A percentile compares a stretch with the other conserved stretches of the same genome.
These are phyloP conservation scores for Ophiothrix spiculata DNA, from an alignment of 35 echinoderm and acorn worm genomes.

Conservation along the genomic window DNA sequence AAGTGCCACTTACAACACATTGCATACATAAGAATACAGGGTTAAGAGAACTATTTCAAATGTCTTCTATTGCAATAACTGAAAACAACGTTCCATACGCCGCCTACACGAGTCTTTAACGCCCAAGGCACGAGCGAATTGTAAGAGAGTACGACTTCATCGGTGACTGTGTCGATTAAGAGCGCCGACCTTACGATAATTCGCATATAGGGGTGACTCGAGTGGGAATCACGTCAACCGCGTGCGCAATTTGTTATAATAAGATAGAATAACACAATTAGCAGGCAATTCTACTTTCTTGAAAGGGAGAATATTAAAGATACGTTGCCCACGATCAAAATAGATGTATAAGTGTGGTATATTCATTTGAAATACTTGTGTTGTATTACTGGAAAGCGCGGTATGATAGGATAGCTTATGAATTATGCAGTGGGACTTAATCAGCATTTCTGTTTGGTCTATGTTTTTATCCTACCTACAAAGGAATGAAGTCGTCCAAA, in stretches of 20 bases:
- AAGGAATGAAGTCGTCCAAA: neutral
- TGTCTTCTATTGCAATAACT: neutral
- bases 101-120: neutral
- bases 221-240: neutral
- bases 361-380: too few species aligned
- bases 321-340: too few species aligned
- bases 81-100: neutral
- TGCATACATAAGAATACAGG: neutral
- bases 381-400: too few species aligned
- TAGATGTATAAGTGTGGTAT: too few species aligned
- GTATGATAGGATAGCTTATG: neutral
- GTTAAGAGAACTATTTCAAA: neutral
- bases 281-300: neutral
- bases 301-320: constrained; percentile 3
- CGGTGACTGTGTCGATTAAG: too few species aligned
- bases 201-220: neutral
- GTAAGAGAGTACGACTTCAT: neutral
- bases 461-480: neutral
- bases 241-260: neutral
- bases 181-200: constrained; percentile 6
- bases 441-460: neutral
- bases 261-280: too few species aligned
- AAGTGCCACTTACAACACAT: neutral
- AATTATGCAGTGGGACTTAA: neutral
- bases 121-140: neutral